phyloP scores from a whole-genome alignment of 2,797 vertebrate genomes.

The Pogonophryne albipinna region DNA sequence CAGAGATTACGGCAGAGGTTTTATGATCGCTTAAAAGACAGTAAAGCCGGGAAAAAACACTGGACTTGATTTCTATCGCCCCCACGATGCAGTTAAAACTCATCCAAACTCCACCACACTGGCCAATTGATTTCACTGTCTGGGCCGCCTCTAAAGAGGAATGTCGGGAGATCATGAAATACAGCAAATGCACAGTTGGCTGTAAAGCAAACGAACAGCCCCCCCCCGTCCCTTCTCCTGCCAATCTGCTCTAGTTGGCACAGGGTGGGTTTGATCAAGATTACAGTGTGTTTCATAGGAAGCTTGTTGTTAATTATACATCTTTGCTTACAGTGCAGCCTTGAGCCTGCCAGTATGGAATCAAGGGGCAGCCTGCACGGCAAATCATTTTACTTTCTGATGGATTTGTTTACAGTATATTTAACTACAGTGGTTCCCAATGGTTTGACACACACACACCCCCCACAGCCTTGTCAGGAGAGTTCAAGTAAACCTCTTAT shows the following conservation, averaged over 20 bases:
- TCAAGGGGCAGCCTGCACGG: background rate
- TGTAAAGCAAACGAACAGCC: conserved; percentile 41
- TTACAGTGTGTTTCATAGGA: conserved; percentile 70
- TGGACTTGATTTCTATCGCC: conserved; percentile 43
- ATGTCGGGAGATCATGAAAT: conserved; percentile 50
- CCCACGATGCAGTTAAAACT: conserved; percentile 49
- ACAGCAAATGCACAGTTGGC: conserved; percentile 63
- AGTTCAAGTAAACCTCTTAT: background rate
- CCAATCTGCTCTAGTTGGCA: conserved; percentile 80
- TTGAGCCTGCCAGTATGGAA: conserved; percentile 41
- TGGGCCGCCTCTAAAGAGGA: conserved; percentile 46
- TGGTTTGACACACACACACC: too few species aligned
- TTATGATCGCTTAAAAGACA: conserved; percentile 48
- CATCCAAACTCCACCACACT: conserved; percentile 43
- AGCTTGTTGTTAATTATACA: conserved; percentile 78
- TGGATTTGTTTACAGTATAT: conserved; percentile 6
- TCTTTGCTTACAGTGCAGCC: conserved; percentile 65
- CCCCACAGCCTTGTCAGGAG: background rate
- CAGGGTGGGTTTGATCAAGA: conserved; percentile 69
- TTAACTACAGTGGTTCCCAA: background rate
- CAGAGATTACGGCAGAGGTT: conserved; percentile 54
- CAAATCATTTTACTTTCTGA: conserved; percentile 26
- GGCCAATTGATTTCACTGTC: conserved; percentile 64
- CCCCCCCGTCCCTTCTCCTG: conserved; percentile 41
- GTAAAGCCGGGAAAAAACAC: conserved; percentile 2